Percentiles rank a stretch among this genome's conserved stretches.
Conservation (phyloP, 2,888 invertebrate genomes). For the Philhelius pedissequus region DNA sequence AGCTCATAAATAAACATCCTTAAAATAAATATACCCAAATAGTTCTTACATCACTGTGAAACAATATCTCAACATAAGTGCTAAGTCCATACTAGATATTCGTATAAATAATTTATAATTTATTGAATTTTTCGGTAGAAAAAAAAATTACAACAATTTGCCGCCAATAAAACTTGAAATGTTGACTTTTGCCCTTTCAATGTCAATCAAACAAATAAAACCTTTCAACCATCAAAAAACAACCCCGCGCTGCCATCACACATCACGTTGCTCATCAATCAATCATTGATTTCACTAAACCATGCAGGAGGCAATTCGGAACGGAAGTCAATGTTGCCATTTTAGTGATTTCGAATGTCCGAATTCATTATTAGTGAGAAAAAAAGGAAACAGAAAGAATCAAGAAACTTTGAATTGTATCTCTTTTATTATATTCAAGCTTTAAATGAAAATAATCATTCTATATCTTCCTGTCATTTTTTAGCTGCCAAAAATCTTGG, state of each 20-base stretch:
- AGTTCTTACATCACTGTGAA: background rate
- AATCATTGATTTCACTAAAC: constrained; percentile 47
- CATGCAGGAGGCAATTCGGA: background rate
- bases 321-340: background rate
- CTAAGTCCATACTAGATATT: background rate
- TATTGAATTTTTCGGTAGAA: background rate
- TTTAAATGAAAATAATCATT: too few species aligned
- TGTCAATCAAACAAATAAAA: constrained; percentile 56
- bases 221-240: constrained; percentile 5
- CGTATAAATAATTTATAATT: background rate
- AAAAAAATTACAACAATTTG: constrained; percentile 33
- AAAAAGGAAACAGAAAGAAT: too few species aligned
- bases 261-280: constrained; percentile 56
- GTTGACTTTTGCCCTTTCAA: constrained; percentile 33
- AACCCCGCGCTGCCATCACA: background rate
- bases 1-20: background rate
- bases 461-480: too few species aligned
- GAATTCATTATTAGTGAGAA: too few species aligned
- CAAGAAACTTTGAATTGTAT: too few species aligned
- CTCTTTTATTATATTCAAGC: too few species aligned
- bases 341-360: background rate
- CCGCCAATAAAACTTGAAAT: constrained; percentile 18
- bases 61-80: background rate
- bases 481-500: too few species aligned
- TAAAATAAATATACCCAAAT: background rate